Conservation (phyloP, 2,113 vertebrate genomes). For the Tringa solitaria region DNA sequence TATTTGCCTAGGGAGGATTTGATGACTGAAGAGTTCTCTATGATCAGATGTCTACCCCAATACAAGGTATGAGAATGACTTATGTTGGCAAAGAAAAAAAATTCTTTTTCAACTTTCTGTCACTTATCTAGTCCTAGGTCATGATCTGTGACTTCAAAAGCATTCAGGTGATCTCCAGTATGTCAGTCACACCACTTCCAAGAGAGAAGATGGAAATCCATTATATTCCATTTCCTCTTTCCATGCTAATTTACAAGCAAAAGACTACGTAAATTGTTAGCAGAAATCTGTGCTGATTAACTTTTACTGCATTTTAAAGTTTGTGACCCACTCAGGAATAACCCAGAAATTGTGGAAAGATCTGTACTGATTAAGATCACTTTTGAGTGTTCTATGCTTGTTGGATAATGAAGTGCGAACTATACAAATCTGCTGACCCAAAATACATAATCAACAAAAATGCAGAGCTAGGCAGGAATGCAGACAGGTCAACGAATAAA, state of each 20-base stretch:
- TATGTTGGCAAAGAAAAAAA: background rate
- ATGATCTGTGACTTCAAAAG: background rate
- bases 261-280: background rate
- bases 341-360: background rate
- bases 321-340: background rate
- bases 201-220: background rate
- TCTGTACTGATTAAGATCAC: background rate
- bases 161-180: background rate
- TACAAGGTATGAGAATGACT: background rate
- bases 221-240: background rate
- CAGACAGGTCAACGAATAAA: constrained; percentile 21
- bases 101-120: background rate
- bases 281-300: background rate
- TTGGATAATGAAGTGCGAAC: constrained; percentile 38
- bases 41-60: background rate
- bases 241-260: background rate
- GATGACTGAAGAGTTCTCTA: background rate
- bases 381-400: background rate
- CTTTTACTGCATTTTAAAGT: background rate
- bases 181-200: background rate
- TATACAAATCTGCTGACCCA: constrained; percentile 12
- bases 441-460: constrained; percentile 18
- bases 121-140: background rate
- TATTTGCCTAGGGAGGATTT: background rate
- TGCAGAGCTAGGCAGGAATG: constrained; percentile 25